phyloP scores from a whole-genome alignment of 2,888 invertebrate genomes.

The Leptinotarsa haldemani region DNA sequence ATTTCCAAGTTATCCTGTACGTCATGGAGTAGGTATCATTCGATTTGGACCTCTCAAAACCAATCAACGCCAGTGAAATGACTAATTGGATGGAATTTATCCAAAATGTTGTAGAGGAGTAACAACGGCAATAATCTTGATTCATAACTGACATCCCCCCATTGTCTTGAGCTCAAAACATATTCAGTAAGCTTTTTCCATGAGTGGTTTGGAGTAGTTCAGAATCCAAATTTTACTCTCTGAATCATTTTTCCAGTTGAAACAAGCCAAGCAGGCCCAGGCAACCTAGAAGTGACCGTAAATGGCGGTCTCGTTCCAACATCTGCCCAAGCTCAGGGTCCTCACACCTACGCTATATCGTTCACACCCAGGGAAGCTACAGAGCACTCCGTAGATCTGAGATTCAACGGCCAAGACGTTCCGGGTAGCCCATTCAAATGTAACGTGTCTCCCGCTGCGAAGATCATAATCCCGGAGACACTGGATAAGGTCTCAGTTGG shows the following conservation, averaged over 20 bases:
- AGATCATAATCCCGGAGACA: constrained; percentile 85
- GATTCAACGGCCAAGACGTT: constrained; percentile 96
- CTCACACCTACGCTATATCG: constrained; percentile 95
- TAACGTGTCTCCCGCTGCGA: constrained; percentile 83
- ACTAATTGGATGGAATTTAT: too few species aligned
- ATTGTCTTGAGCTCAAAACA: too few species aligned
- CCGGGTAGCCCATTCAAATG: constrained; percentile 91
- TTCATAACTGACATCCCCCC: too few species aligned
- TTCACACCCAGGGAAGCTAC: constrained; percentile 94
- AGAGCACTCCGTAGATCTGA: constrained; percentile 91
- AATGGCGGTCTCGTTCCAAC: constrained; percentile 98
- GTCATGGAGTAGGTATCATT: too few species aligned
- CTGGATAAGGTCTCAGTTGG: constrained; percentile 92
- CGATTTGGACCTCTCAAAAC: too few species aligned
- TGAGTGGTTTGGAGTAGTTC: too few species aligned
- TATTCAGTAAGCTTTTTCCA: too few species aligned
- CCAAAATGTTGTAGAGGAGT: too few species aligned
- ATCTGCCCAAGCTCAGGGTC: constrained; percentile 95
- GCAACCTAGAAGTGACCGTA: constrained; percentile 97
- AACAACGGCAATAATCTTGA: too few species aligned
- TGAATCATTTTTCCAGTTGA: constrained; percentile 75
- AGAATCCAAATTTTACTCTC: background rate
- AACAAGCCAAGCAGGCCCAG: constrained; percentile 97
- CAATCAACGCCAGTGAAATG: too few species aligned
- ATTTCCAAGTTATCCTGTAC: too few species aligned